Percentiles rank a stretch among this genome's conserved stretches.
phyloP scores from a whole-genome alignment of 2,797 vertebrate species.

The Anguilla anguilla region DNA sequence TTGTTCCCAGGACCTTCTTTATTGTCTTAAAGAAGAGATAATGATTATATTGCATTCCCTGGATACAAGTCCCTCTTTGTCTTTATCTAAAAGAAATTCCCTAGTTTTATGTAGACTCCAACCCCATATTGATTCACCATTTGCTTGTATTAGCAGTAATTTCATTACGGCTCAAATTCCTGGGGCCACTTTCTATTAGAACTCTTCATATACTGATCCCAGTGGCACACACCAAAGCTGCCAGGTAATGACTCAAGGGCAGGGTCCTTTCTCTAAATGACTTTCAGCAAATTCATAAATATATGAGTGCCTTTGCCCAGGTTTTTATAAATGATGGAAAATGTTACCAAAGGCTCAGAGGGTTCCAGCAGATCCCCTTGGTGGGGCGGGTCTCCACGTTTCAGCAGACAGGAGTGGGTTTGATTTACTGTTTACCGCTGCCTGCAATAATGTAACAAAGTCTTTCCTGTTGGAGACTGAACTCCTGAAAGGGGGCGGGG shows the following conservation, averaged over 20 bases:
- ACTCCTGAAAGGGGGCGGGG: conserved; percentile 6
- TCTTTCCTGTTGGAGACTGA: conserved; percentile 35
- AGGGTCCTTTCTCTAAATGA: not conserved
- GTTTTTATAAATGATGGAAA: conserved; percentile 35
- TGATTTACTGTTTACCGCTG: conserved; percentile 32
- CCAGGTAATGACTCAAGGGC: not conserved
- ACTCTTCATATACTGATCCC: not conserved
- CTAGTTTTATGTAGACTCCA: not conserved
- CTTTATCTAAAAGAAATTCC: not conserved
- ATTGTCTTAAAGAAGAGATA: not conserved
- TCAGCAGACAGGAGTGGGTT: conserved; percentile 13
- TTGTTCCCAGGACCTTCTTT: not conserved
- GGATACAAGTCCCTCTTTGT: conserved; percentile 8
- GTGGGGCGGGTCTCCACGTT: conserved; percentile 27
- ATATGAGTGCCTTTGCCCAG: conserved; percentile 16
- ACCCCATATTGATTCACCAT: not conserved
- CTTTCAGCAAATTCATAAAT: conserved; percentile 24
- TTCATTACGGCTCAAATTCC: conserved; percentile 16
- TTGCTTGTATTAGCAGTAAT: not conserved
- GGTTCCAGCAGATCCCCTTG: conserved; percentile 21
- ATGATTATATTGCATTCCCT: not conserved
- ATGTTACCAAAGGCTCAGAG: conserved; percentile 13
- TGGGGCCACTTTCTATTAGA: not conserved
- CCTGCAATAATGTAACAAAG: conserved; percentile 39
- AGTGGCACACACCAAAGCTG: not conserved